Evolutionary conservation across 2,888 invertebrate species (phyloP).

Genomic region (Halocaridina rubra): DNA sequence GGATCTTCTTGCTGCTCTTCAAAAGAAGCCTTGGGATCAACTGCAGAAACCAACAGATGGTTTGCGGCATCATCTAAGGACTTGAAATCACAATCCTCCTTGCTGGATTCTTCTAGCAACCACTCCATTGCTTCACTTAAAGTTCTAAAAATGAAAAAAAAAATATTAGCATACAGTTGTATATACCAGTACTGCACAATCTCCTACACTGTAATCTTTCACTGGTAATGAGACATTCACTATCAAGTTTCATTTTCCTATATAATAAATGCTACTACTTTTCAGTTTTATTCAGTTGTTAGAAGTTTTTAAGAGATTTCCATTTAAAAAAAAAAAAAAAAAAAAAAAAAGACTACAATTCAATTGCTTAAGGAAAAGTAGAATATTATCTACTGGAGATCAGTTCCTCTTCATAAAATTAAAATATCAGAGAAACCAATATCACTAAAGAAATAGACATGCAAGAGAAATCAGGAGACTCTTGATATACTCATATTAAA

Average conservation of each 20-base stretch:
- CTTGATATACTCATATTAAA: too few species aligned
- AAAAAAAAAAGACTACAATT: too few species aligned
- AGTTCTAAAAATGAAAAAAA: slow-evolving; percentile 2
- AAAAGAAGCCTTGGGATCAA: background rate
- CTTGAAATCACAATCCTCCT: background rate
- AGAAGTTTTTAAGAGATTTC: background rate
- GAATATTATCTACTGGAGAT: too few species aligned
- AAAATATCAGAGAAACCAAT: too few species aligned
- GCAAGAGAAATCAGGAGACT: too few species aligned
- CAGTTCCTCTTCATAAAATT: too few species aligned
- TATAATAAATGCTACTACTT: background rate
- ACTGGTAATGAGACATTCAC: background rate
- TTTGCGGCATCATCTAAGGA: background rate
- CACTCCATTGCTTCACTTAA: slow-evolving; percentile 48
- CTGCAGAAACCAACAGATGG: background rate
- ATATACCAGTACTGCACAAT: background rate
- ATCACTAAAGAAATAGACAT: too few species aligned
- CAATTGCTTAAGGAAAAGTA: too few species aligned
- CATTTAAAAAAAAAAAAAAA: too few species aligned
- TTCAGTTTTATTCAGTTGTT: background rate
- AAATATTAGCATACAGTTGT: background rate
- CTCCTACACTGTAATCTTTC: background rate
- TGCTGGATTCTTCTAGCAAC: slow-evolving; percentile 27
- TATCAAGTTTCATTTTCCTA: background rate
- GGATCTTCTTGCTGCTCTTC: slow-evolving; percentile 31